A percentile compares a stretch with the other conserved stretches of the same genome.
Conservation (phyloP, 2,888 invertebrate species). For the Parnassius mnemosyne region DNA sequence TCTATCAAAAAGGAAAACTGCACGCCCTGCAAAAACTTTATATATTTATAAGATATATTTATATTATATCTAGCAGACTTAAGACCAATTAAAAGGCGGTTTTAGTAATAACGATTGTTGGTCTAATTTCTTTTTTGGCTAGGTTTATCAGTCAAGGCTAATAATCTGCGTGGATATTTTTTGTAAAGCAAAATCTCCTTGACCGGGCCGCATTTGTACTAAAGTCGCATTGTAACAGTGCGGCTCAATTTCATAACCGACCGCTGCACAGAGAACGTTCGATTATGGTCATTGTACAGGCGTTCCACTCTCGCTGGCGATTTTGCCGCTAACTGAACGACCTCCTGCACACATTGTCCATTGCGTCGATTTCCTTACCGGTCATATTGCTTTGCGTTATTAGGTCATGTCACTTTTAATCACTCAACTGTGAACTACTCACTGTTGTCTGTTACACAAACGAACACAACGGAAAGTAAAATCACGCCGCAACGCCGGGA, state of each 20-base stretch:
- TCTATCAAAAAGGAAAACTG: too few species aligned
- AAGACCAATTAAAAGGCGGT: too few species aligned
- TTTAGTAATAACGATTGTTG: too few species aligned
- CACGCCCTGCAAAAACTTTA: too few species aligned
- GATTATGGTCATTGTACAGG: conserved; percentile 66
- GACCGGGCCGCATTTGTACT: conserved; percentile 35
- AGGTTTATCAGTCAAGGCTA: neutral
- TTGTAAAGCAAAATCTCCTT: conserved; percentile 8
- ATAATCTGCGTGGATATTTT: neutral
- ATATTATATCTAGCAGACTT: too few species aligned
- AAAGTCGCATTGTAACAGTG: conserved; percentile 54
- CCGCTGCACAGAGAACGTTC: conserved; percentile 50
- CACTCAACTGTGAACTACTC: conserved; percentile 7
- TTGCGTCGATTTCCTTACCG: conserved; percentile 42
- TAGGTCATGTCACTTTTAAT: conserved; percentile 23
- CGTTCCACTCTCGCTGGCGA: conserved; percentile 54
- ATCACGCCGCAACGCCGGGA: conserved; percentile 49
- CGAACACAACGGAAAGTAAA: conserved; percentile 43
- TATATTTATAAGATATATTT: too few species aligned
- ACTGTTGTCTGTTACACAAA: conserved; percentile 12
- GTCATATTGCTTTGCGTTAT: conserved; percentile 27
- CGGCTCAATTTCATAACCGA: conserved; percentile 64
- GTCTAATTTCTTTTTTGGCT: too few species aligned
- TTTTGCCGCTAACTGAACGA: conserved; percentile 42
- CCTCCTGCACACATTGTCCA: conserved; percentile 38